Percentiles rank a stretch among this genome's conserved stretches.
These are phyloP conservation scores for Aspidoscelis tigris DNA, from an alignment of 2,113 vertebrate genomes.

Conservation along the genomic window DNA sequence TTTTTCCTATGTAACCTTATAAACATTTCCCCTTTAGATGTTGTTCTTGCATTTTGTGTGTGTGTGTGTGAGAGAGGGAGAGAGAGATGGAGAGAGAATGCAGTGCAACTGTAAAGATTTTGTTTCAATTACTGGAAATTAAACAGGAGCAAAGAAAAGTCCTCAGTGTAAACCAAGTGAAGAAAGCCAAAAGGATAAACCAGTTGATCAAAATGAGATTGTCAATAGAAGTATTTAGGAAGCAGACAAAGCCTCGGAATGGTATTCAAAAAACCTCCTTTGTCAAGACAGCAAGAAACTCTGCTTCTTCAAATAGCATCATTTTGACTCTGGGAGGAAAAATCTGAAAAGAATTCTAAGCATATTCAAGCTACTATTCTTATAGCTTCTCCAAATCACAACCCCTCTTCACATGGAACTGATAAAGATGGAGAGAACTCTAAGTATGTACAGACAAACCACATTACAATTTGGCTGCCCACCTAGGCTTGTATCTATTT, in stretches of 20 bases:
- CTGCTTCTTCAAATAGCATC: too few relatives aligned
- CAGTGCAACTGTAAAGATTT: conserved; percentile 1
- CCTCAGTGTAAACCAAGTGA: conserved; percentile 46
- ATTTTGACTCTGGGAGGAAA: too few relatives aligned
- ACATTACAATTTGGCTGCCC: too few relatives aligned
- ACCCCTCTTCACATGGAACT: neutral
- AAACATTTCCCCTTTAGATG: conserved; percentile 68
- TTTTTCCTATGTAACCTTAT: conserved; percentile 58
- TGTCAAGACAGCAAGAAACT: too few relatives aligned
- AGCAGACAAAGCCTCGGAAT: neutral
- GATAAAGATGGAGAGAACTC: neutral
- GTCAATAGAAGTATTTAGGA: neutral
- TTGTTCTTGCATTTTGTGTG: conserved; percentile 65
- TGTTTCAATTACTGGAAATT: conserved; percentile 9
- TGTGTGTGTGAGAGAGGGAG: conserved; percentile 7
- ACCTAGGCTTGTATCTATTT: neutral
- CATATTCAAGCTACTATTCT: too few relatives aligned
- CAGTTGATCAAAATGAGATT: conserved; percentile 4
- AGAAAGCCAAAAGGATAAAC: neutral
- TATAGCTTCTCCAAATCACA: neutral
- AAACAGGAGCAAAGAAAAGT: conserved; percentile 46
- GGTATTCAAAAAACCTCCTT: neutral
- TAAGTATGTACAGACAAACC: neutral
- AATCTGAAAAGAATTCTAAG: too few relatives aligned
- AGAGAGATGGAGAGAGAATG: neutral